Conservation (phyloP, 2,113 vertebrate genomes). For the Petrocephalus zakoni region DNA sequence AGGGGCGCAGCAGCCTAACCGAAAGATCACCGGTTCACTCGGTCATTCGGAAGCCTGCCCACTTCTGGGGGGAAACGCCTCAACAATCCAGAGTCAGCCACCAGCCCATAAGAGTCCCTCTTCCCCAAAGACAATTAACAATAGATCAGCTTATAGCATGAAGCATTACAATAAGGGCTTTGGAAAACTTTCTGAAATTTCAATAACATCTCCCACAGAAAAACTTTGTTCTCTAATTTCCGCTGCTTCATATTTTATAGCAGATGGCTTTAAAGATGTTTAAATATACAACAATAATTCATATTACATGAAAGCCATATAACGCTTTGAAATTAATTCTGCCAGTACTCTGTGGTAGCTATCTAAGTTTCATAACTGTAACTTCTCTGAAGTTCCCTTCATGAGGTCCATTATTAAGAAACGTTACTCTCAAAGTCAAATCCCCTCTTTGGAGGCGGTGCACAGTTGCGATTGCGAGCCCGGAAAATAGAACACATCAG, state of each 20-base stretch:
- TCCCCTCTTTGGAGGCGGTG: background rate
- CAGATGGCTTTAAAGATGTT: background rate
- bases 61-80: background rate
- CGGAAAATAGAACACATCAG: background rate
- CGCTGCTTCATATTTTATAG: background rate
- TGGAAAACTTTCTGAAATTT: background rate
- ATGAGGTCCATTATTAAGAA: background rate
- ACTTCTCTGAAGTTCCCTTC: background rate
- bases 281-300: background rate
- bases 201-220: background rate
- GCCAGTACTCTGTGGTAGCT: background rate
- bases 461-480: background rate
- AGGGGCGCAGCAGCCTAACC: no score
- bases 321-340: background rate
- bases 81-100: background rate
- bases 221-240: background rate
- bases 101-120: slow-evolving; percentile 23
- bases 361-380: background rate
- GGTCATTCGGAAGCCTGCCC: background rate
- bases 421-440: background rate
- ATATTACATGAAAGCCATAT: background rate
- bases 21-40: no score
- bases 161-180: background rate
- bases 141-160: background rate
- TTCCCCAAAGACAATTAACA: slow-evolving; percentile 5